phyloP scores from a whole-genome alignment of 2,888 invertebrate species.

The Mellilla xanthometata region DNA sequence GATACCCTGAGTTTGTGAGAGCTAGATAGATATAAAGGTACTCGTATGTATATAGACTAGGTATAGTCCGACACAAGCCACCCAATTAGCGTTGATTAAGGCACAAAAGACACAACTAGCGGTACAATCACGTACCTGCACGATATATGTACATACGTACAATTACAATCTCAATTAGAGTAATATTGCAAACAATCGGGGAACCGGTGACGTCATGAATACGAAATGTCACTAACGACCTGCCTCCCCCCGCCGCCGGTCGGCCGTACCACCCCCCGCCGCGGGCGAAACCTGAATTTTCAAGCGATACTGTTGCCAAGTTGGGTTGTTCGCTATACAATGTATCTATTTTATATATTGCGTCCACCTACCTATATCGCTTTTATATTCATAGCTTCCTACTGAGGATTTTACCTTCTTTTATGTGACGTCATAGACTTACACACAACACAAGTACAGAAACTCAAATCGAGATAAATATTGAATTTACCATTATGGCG shows the following conservation, averaged over 20 bases:
- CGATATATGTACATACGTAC: slow-evolving; percentile 67
- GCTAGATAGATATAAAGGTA: too few relatives aligned
- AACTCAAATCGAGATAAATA: too few relatives aligned
- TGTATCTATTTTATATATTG: slow-evolving; percentile 11
- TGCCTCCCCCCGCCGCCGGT: slow-evolving; percentile 37
- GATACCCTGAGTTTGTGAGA: too few relatives aligned
- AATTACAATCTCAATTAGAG: slow-evolving; percentile 82
- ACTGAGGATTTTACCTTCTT: too few relatives aligned
- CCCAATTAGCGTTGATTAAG: slow-evolving; percentile 25
- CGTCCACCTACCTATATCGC: neutral
- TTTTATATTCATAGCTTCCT: too few relatives aligned
- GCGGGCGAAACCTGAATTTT: slow-evolving; percentile 71
- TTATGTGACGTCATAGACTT: too few relatives aligned
- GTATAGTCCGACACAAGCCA: slow-evolving; percentile 1
- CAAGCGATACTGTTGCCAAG: slow-evolving; percentile 60
- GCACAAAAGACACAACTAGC: slow-evolving; percentile 36
- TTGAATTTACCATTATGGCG: too few relatives aligned
- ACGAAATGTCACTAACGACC: slow-evolving; percentile 81
- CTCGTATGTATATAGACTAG: too few relatives aligned
- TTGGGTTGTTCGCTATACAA: slow-evolving; percentile 28
- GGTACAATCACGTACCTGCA: slow-evolving; percentile 50
- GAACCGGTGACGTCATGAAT: slow-evolving; percentile 78
- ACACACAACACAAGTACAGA: too few relatives aligned
- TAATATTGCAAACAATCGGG: slow-evolving; percentile 83
- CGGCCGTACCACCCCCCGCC: slow-evolving; percentile 33